Evolutionary conservation across 2,797 vertebrate genomes (phyloP).

Genomic region (Notolabrus celidotus): DNA sequence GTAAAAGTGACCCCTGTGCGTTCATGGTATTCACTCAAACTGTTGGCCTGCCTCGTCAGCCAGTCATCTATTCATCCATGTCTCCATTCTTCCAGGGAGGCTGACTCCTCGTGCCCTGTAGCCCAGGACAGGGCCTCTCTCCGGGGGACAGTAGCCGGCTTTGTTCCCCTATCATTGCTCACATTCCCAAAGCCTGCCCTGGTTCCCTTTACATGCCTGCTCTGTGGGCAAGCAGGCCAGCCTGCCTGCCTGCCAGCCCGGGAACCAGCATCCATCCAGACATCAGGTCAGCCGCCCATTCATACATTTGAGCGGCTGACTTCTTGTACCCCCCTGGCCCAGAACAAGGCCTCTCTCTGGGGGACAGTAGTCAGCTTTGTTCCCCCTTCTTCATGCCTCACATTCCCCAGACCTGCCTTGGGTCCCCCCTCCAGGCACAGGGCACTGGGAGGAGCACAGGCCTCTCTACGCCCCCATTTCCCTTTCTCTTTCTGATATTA

Average conservation of each 20-base stretch:
- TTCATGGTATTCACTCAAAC: constrained; percentile 22
- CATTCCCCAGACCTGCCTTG: constrained; percentile 83
- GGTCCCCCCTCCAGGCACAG: constrained; percentile 77
- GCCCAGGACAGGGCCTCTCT: constrained; percentile 76
- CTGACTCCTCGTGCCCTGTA: constrained; percentile 62
- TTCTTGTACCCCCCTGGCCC: constrained; percentile 70
- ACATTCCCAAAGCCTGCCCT: constrained; percentile 81
- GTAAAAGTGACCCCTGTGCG: not conserved
- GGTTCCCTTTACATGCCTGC: constrained; percentile 68
- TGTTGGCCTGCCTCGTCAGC: constrained; percentile 16
- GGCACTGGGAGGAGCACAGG: constrained; percentile 72
- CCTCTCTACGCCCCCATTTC: constrained; percentile 63
- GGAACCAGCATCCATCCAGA: constrained; percentile 60
- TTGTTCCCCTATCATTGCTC: constrained; percentile 83
- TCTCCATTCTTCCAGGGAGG: constrained; percentile 46
- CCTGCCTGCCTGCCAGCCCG: constrained; percentile 49
- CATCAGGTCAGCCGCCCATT: constrained; percentile 64
- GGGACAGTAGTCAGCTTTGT: constrained; percentile 87
- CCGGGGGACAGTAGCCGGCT: constrained; percentile 82
- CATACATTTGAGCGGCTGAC: constrained; percentile 66
- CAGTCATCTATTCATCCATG: constrained; percentile 46
- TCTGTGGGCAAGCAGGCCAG: constrained; percentile 64
- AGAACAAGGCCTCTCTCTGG: constrained; percentile 84
- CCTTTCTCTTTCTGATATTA: constrained; percentile 69
- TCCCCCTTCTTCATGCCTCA: constrained; percentile 77